A percentile compares a stretch with the other conserved stretches of the same genome.
Conservation (phyloP, 2,797 vertebrate genomes). For the Spinus olivaceus region DNA sequence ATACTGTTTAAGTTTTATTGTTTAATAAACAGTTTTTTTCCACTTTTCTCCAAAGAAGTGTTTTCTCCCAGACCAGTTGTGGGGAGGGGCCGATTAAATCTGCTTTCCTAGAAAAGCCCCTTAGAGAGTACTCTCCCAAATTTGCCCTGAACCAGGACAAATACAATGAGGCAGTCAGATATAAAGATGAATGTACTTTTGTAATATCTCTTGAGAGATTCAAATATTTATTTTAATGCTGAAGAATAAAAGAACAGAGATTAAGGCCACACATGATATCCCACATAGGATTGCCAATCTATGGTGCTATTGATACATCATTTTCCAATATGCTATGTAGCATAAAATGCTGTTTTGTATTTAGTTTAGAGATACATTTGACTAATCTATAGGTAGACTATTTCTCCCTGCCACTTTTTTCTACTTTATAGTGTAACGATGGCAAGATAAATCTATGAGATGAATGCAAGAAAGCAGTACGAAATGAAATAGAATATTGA, state of each 20-base stretch:
- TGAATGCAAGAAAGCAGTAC: neutral
- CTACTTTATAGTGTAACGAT: neutral
- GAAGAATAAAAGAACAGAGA: neutral
- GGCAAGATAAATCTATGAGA: neutral
- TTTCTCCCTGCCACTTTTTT: fast-evolving
- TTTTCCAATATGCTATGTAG: neutral
- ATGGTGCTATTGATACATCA: neutral
- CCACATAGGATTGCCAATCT: neutral
- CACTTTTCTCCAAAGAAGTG: too few species aligned
- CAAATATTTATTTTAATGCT: neutral
- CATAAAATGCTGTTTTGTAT: neutral
- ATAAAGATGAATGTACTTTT: neutral
- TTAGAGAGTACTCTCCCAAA: too few species aligned
- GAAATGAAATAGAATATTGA: neutral
- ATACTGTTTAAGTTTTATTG: too few species aligned
- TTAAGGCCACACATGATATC: neutral
- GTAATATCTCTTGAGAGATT: neutral
- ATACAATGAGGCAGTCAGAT: neutral
- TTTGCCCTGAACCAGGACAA: too few species aligned
- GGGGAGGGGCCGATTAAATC: too few species aligned
- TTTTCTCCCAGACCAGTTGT: too few species aligned
- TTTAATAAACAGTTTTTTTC: too few species aligned
- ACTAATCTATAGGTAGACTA: neutral
- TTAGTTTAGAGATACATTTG: neutral
- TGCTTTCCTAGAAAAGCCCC: too few species aligned